These are phyloP conservation scores for Oenanthe melanoleuca DNA, from an alignment of 2,113 vertebrate species.

Conservation along the genomic window DNA sequence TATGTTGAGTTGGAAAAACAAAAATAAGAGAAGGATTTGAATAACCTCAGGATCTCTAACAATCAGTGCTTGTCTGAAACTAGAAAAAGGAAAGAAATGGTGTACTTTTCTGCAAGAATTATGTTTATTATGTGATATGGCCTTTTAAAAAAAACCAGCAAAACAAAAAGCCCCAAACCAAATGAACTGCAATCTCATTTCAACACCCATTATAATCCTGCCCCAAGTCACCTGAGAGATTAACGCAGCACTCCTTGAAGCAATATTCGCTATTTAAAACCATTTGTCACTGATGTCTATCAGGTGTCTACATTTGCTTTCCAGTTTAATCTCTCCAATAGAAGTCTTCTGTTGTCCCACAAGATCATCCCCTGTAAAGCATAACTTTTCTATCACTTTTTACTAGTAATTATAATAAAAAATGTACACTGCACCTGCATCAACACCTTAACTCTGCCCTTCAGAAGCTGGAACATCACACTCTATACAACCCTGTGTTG, in stretches of 20 bases:
- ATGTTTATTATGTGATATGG: not conserved
- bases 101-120: not conserved
- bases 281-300: not conserved
- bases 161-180: not conserved
- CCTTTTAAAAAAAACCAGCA: not conserved
- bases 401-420: not conserved
- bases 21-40: not conserved
- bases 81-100: not conserved
- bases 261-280: not conserved
- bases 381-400: not conserved
- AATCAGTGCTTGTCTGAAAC: not conserved
- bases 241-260: not conserved
- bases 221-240: not conserved
- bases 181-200: not conserved
- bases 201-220: not conserved
- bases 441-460: not conserved
- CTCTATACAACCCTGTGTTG: accelerated
- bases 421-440: not conserved
- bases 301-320: not conserved
- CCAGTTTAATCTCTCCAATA: not conserved
- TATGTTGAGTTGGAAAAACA: not conserved
- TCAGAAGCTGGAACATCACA: not conserved
- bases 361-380: not conserved
- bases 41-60: not conserved
- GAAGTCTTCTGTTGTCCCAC: not conserved